phyloP scores from a whole-genome alignment of 1,140 invertebrate genomes.

The Zaprionus africanus region DNA sequence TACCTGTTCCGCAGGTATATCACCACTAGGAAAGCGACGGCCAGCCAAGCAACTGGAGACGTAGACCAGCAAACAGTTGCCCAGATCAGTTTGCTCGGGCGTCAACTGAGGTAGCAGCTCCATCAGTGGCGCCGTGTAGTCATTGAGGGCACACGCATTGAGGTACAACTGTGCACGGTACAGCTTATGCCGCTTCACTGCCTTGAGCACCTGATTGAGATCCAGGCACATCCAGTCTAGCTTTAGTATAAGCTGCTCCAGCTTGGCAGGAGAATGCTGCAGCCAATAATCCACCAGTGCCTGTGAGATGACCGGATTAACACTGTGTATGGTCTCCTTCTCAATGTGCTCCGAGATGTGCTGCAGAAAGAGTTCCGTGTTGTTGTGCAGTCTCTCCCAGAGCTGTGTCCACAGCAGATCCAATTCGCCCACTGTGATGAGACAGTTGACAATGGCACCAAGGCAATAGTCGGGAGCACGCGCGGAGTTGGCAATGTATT shows the following conservation, averaged over 20 bases:
- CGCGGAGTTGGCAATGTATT: slow-evolving; percentile 75
- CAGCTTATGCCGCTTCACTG: slow-evolving; percentile 91
- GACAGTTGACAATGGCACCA: slow-evolving; percentile 74
- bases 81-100: slow-evolving; percentile 86
- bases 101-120: slow-evolving; percentile 88
- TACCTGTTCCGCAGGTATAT: slow-evolving; percentile 89
- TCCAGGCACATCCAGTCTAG: slow-evolving; percentile 94
- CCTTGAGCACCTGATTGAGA: slow-evolving; percentile 93
- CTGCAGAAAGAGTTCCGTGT: slow-evolving; percentile 83
- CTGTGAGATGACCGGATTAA: slow-evolving; percentile 89
- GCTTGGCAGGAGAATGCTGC: slow-evolving; percentile 85
- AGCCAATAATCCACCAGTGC: slow-evolving; percentile 87
- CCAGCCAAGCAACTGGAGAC: slow-evolving; percentile 97
- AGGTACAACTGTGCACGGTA: slow-evolving; percentile 96
- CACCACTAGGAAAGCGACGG: slow-evolving; percentile 94
- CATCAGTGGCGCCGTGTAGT: slow-evolving; percentile 93
- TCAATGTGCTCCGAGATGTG: slow-evolving; percentile 85
- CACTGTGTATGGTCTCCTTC: slow-evolving; percentile 77
- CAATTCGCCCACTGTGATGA: slow-evolving; percentile 76
- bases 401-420: slow-evolving; percentile 85
- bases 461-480: slow-evolving; percentile 79
- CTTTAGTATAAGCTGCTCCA: slow-evolving; percentile 93
- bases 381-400: slow-evolving; percentile 83
- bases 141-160: slow-evolving; percentile 93
- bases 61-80: slow-evolving; percentile 96